Evolutionary conservation across 2,113 vertebrate species (phyloP).

Genomic region (Chlamydotis undulata): DNA sequence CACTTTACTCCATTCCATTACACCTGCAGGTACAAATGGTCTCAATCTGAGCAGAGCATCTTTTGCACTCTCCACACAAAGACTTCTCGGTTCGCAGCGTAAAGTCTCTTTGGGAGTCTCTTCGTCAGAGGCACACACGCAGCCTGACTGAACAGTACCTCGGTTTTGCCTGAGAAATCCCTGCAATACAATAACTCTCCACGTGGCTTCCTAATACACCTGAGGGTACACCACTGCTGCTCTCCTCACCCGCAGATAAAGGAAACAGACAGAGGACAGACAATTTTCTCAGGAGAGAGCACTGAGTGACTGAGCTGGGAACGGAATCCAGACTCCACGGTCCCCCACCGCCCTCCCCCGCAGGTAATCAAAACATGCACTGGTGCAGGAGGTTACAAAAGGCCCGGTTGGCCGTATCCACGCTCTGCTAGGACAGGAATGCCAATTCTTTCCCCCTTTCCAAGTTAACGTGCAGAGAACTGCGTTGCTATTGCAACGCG

Average conservation of each 20-base stretch:
- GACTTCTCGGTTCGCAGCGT: fast-evolving
- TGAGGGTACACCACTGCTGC: no score
- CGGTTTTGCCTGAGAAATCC: fast-evolving
- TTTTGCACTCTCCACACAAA: neutral
- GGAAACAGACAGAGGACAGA: neutral
- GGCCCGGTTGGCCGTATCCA: neutral
- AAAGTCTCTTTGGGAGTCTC: neutral
- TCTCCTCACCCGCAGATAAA: neutral
- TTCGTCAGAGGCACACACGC: fast-evolving
- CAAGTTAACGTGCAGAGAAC: neutral
- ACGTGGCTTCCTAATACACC: neutral
- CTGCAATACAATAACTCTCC: neutral
- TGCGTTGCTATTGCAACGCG: fast-evolving
- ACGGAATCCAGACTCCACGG: neutral
- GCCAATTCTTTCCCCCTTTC: neutral
- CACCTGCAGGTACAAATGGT: neutral
- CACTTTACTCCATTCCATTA: neutral
- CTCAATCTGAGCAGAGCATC: neutral
- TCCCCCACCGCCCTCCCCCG: neutral
- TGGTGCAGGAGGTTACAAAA: neutral
- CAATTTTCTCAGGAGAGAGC: neutral
- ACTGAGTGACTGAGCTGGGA: neutral
- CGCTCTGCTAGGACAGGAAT: neutral
- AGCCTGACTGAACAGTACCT: neutral
- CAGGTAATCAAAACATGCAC: neutral